Base-by-base conservation (phyloP, 2,797 vertebrate species). In the Xenopus petersii region DNA sequence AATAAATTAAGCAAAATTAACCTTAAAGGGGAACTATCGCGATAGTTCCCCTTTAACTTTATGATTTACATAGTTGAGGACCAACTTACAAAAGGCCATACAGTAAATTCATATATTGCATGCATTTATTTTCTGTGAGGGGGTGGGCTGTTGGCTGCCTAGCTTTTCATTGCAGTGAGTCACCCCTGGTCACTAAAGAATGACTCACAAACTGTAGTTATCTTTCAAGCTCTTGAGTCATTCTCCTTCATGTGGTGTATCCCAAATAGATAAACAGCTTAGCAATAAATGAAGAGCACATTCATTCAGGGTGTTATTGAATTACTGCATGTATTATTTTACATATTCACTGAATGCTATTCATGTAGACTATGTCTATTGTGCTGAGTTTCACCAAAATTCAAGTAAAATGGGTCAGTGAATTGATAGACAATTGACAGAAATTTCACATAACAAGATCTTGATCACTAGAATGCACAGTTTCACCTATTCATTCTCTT, bases 181-280 rank as follows among this genome's bases (percentile, higher is more conserved):
- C 71, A 73, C 17, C 16, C 62, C 26, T 21, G 49, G 71, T 51
- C 71, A 36, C 33, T 24, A 36, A 58, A 24, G 11, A 17, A 13
- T 73, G 54, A 73, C 12, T 73, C 76, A 79, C 11, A 30, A 15
- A 12, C 49, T 13, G 12, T 9, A 15, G 24, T 5, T 56, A 51
- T 12, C 24, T 49, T 16, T 68, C 16, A 63, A 12, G 5, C 24
- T 47, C 71, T 51, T 73, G 76, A 79, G 60, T 73, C 71, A 79
- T 79, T 13, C 9, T 69, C 60, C 51, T 48, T 24, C 58, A 51
- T 73, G 54, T 54, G 13, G 48, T 61, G 36, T 47, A 42, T 48
- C 16, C 62, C 49, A 51, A 13, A 51, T 15, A 51, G 42, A 64
- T 16, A n/a, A 64, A n/a, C 66, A 59, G 70, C 49, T 56, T 51